Conservation (phyloP, 2,888 invertebrate genomes). For the Pegoplata infirma region DNA sequence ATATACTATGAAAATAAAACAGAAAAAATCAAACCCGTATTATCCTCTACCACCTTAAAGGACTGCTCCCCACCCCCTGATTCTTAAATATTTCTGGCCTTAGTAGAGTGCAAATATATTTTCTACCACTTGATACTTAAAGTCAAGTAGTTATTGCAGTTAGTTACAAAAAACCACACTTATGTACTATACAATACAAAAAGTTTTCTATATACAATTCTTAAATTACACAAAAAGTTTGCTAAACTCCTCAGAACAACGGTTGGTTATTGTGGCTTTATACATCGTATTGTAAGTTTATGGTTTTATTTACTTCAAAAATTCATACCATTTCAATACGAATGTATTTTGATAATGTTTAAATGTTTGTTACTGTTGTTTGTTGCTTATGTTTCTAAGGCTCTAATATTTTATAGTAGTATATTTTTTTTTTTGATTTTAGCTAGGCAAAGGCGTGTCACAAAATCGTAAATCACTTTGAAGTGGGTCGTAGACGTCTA, state of each 20-base stretch:
- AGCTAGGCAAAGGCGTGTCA: conserved; percentile 76
- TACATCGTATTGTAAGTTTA: too few relatives aligned
- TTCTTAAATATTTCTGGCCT: background rate
- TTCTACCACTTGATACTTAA: conserved; percentile 35
- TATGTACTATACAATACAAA: background rate
- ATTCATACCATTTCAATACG: conserved; percentile 40
- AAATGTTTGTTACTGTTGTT: conserved; percentile 52
- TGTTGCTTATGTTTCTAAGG: conserved; percentile 62
- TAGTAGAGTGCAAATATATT: background rate
- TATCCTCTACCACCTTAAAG: background rate
- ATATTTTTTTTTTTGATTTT: too few relatives aligned
- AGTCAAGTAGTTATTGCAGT: conserved; percentile 25
- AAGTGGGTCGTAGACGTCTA: conserved; percentile 77
- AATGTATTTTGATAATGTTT: conserved; percentile 48
- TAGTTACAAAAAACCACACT: conserved; percentile 25
- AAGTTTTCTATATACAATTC: conserved; percentile 18
- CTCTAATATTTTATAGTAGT: conserved; percentile 69
- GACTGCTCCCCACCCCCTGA: background rate
- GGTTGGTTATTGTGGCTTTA: background rate
- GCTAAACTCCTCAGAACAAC: background rate
- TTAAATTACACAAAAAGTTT: background rate
- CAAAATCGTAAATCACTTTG: conserved; percentile 78
- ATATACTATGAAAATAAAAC: background rate
- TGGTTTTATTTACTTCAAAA: conserved; percentile 25
- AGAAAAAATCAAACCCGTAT: background rate